A percentile compares a stretch with the other conserved stretches of the same genome.
Conservation (phyloP, 1,140 invertebrate genomes). For the Pseudomyrmex flavicornis region DNA sequence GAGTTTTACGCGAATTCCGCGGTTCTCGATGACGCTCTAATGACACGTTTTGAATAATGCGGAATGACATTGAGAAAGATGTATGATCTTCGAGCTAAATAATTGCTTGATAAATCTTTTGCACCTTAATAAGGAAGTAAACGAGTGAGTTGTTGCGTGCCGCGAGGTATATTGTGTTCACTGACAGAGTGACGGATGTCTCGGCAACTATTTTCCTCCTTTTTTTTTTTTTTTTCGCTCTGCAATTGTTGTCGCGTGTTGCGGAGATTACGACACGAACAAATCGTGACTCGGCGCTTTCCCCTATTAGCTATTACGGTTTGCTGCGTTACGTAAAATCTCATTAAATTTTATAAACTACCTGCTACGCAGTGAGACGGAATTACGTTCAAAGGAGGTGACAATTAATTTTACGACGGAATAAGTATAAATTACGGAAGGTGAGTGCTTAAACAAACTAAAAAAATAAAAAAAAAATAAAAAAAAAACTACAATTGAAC, state of each 20-base stretch:
- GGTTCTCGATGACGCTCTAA: neutral
- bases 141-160: constrained; percentile 57
- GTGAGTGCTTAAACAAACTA: neutral
- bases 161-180: constrained; percentile 15
- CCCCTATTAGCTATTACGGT: constrained; percentile 40
- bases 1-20: neutral
- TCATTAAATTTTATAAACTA: constrained; percentile 43
- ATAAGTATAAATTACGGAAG: neutral
- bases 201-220: neutral
- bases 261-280: constrained; percentile 61
- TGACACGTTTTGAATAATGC: neutral
- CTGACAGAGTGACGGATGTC: constrained; percentile 69
- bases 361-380: neutral
- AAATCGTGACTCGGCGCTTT: constrained; percentile 56
- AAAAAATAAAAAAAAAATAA: neutral
- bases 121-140: constrained; percentile 60
- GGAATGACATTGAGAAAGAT: constrained; percentile 43
- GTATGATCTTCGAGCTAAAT: constrained; percentile 28
- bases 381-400: neutral
- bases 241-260: constrained; percentile 56
- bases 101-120: constrained; percentile 37
- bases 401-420: neutral
- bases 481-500: too few species aligned
- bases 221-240: constrained; percentile 54
- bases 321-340: constrained; percentile 60